A percentile compares a stretch with the other conserved stretches of the same genome.
These are phyloP conservation scores for Leptoteleia sp. DNA, from an alignment of 1,140 invertebrate species.

Conservation along the genomic window DNA sequence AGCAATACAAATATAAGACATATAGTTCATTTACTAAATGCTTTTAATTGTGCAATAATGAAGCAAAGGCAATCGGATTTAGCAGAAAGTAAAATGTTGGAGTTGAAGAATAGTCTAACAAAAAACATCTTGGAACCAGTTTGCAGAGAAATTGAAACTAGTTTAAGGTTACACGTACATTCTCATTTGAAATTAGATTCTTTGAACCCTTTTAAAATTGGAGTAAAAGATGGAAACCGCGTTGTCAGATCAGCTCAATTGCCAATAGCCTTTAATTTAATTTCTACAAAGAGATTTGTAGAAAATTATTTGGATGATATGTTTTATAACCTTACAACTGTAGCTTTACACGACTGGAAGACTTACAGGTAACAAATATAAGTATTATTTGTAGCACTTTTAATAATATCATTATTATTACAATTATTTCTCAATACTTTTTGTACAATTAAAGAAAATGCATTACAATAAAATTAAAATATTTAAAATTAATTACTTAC, in stretches of 20 bases:
- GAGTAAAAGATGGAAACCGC: constrained; percentile 75
- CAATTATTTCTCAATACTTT: too few species aligned
- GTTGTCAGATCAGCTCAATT: constrained; percentile 70
- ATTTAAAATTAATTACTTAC: too few species aligned
- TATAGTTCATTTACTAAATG: constrained; percentile 73
- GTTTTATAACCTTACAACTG: constrained; percentile 98
- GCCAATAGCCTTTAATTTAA: constrained; percentile 68
- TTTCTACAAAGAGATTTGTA: constrained; percentile 80
- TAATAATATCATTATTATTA: too few species aligned
- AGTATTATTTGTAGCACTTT: too few species aligned
- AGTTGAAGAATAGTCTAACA: constrained; percentile 69
- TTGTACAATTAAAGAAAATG: too few species aligned
- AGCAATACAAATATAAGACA: constrained; percentile 73
- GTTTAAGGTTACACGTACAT: constrained; percentile 94
- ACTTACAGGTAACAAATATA: constrained; percentile 79
- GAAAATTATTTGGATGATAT: constrained; percentile 97
- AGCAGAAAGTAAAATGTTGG: constrained; percentile 60
- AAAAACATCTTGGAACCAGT: constrained; percentile 87
- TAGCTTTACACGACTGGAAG: constrained; percentile 98
- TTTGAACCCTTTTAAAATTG: constrained; percentile 87
- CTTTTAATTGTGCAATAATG: constrained; percentile 73
- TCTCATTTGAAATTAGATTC: constrained; percentile 93
- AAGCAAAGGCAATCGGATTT: constrained; percentile 68
- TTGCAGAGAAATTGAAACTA: constrained; percentile 93
- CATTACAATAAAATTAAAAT: too few species aligned